Percentiles rank a stretch among this genome's conserved stretches.
Evolutionary conservation across 2,113 vertebrate species (phyloP).

Genomic region (Odobenus rosmarus): DNA sequence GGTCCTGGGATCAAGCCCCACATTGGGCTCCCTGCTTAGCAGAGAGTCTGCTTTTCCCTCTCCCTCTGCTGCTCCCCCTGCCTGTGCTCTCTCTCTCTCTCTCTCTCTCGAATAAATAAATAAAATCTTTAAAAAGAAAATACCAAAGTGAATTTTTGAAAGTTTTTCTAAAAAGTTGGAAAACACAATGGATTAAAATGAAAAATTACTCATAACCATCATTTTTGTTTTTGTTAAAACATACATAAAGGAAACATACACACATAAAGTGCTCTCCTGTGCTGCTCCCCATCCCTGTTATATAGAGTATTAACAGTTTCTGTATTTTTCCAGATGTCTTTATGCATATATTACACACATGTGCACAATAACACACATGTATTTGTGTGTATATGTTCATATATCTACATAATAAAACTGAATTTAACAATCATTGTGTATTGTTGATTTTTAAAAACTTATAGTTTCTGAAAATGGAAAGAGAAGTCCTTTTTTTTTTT

Average conservation of each 20-base stretch:
- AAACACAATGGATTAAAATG: slow-evolving; percentile 1
- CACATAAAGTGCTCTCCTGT: not conserved
- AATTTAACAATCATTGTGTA: not conserved
- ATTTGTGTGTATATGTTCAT: not conserved
- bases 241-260: not conserved
- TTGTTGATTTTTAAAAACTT: slow-evolving; percentile 1
- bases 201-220: not conserved
- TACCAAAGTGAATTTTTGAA: not conserved
- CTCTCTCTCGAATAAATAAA: not conserved
- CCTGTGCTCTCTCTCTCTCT: not conserved
- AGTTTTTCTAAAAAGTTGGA: not conserved
- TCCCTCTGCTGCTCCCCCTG: not conserved
- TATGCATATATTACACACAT: not conserved
- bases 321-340: not conserved
- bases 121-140: not conserved
- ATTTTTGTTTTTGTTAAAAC: not conserved
- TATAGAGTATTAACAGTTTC: not conserved
- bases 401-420: not conserved
- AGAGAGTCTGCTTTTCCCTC: not conserved
- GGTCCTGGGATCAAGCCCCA: not conserved
- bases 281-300: not conserved
- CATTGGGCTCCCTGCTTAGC: not conserved
- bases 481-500: not conserved
- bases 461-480: not conserved
- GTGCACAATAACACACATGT: not conserved